Percentiles rank a stretch among this genome's conserved stretches.
These are phyloP conservation scores for Habroteleia sp. DNA, from an alignment of 2,888 invertebrate species.

Conservation along the genomic window DNA sequence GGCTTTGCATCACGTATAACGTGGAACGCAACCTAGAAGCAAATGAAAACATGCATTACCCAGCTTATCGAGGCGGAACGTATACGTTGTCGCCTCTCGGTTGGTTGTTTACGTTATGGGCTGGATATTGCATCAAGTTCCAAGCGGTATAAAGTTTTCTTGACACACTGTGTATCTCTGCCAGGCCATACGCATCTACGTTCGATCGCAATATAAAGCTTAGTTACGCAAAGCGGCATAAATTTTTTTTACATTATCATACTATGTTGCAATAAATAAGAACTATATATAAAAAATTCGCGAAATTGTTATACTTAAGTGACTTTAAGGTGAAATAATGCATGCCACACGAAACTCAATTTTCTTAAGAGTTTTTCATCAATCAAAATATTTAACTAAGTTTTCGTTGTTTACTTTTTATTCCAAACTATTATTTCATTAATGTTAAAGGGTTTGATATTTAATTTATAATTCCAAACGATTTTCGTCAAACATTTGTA, in stretches of 20 bases:
- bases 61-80: conserved; percentile 61
- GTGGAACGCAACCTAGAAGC: conserved; percentile 50
- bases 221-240: conserved; percentile 42
- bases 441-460: too few relatives aligned
- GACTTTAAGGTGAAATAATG: too few relatives aligned
- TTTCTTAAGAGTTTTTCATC: too few relatives aligned
- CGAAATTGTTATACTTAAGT: too few relatives aligned
- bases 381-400: too few relatives aligned
- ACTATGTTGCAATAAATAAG: conserved; percentile 27
- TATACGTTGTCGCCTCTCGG: conserved; percentile 59
- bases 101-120: conserved; percentile 64
- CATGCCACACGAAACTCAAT: too few relatives aligned
- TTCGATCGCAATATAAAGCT: conserved; percentile 58
- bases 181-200: conserved; percentile 40
- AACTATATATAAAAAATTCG: too few relatives aligned
- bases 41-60: conserved; percentile 64
- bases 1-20: conserved; percentile 14
- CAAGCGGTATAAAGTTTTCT: conserved; percentile 61
- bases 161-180: conserved; percentile 56
- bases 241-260: conserved; percentile 40
- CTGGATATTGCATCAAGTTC: conserved; percentile 65
- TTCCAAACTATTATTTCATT: too few relatives aligned
- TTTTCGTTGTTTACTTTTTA: too few relatives aligned
- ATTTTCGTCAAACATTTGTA: too few relatives aligned
- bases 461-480: too few relatives aligned